Evolutionary conservation across 2,113 vertebrate genomes (phyloP).

Genomic region (Octodon degus): DNA sequence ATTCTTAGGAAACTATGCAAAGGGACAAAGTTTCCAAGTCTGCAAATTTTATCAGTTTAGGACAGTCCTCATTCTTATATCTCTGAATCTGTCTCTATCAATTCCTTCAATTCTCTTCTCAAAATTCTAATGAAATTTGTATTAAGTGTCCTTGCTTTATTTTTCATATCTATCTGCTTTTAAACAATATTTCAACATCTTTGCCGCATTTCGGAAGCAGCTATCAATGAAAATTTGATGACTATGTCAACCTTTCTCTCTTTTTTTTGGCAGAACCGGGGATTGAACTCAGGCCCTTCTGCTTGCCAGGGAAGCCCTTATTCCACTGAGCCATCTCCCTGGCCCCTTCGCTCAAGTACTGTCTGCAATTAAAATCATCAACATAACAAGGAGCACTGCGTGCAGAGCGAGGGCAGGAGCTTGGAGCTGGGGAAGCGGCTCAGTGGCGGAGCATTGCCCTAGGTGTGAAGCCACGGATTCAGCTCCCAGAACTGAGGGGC

Average conservation of each 20-base stretch:
- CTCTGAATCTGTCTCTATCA: background rate
- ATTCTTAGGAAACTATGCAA: background rate
- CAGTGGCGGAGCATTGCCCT: too few species aligned
- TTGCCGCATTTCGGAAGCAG: background rate
- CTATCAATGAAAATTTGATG: background rate
- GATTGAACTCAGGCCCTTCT: too few species aligned
- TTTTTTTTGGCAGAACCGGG: too few species aligned
- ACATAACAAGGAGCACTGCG: background rate
- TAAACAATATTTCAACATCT: background rate
- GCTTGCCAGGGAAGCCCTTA: too few species aligned
- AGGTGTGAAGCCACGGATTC: background rate
- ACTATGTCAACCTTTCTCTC: background rate
- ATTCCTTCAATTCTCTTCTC: background rate
- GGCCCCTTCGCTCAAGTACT: background rate
- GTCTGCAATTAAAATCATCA: background rate
- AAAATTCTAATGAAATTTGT: background rate
- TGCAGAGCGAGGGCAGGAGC: background rate
- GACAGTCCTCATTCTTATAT: background rate
- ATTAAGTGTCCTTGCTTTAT: background rate
- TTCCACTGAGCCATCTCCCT: too few species aligned
- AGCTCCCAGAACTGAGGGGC: background rate
- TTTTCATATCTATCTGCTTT: background rate
- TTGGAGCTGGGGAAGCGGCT: background rate
- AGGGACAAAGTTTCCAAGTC: background rate
- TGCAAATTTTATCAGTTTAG: background rate